phyloP scores from a whole-genome alignment of 2,888 invertebrate species.

The Lepetodrilus schrolli region DNA sequence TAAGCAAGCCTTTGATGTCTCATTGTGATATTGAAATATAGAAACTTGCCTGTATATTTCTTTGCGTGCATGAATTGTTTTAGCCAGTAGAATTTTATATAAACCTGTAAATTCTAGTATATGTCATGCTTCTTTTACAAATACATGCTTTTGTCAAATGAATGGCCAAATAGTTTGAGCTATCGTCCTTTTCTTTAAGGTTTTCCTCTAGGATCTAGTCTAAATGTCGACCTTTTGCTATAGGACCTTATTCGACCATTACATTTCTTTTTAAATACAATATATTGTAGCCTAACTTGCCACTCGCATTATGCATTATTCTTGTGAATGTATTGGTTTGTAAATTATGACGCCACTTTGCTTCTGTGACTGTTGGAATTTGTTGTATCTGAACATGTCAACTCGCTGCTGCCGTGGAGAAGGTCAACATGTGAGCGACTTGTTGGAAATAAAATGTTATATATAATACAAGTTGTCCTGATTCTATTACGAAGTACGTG shows the following conservation, averaged over 20 bases:
- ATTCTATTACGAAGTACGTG: too few relatives aligned
- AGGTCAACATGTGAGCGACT: neutral
- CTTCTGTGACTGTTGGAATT: constrained; percentile 20
- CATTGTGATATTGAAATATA: neutral
- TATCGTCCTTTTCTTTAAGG: too few relatives aligned
- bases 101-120: constrained; percentile 21
- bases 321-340: neutral
- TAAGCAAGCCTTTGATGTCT: neutral
- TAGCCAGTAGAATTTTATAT: neutral
- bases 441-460: constrained; percentile 26
- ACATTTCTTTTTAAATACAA: too few relatives aligned
- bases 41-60: neutral
- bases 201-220: too few relatives aligned
- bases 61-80: neutral
- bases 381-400: constrained; percentile 4
- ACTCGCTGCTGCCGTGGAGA: constrained; percentile 10
- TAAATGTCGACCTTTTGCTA: too few relatives aligned
- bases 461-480: too few relatives aligned
- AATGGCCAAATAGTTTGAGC: too few relatives aligned
- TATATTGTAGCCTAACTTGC: neutral
- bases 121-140: constrained; percentile 2
- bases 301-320: neutral
- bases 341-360: constrained; percentile 1
- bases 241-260: too few relatives aligned
- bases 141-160: neutral